phyloP scores from a whole-genome alignment of 2,113 vertebrate genomes.

The Nyctibius bracteatus region DNA sequence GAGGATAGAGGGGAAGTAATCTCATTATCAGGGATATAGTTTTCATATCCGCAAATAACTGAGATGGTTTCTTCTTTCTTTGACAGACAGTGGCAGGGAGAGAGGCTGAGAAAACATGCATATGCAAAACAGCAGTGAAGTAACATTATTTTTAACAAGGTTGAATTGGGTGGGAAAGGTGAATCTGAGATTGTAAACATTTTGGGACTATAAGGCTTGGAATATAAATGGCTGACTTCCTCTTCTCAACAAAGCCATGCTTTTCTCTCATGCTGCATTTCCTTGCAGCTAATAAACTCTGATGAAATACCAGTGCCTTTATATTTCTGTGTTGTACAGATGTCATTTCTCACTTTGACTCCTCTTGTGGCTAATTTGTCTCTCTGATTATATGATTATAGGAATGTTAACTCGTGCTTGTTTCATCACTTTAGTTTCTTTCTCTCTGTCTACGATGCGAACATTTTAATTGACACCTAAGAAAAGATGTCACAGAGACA shows the following conservation, averaged over 20 bases:
- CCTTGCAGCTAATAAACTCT: slow-evolving; percentile 44
- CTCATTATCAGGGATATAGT: not conserved
- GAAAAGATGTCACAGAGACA: not conserved
- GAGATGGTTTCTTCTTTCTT: not conserved
- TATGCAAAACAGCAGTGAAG: not conserved
- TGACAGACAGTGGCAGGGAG: not conserved
- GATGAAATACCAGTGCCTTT: slow-evolving; percentile 7
- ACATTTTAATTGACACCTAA: not conserved
- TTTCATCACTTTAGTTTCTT: not conserved
- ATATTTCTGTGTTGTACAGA: not conserved
- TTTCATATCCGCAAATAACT: not conserved
- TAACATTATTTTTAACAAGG: not conserved
- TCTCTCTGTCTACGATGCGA: not conserved
- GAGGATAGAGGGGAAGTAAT: not conserved
- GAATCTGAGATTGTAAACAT: not conserved
- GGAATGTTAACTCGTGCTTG: not conserved
- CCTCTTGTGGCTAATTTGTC: slow-evolving; percentile 14
- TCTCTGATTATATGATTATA: not conserved
- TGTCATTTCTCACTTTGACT: slow-evolving; percentile 31
- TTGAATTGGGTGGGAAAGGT: not conserved
- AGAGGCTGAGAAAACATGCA: not conserved
- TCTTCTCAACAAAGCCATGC: not conserved
- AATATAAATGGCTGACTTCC: slow-evolving; percentile 45
- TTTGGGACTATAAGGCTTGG: not conserved
- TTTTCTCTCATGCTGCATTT: slow-evolving; percentile 43